These are phyloP conservation scores for Bombus waltoni DNA, from an alignment of 1,140 invertebrate species.

Conservation along the genomic window DNA sequence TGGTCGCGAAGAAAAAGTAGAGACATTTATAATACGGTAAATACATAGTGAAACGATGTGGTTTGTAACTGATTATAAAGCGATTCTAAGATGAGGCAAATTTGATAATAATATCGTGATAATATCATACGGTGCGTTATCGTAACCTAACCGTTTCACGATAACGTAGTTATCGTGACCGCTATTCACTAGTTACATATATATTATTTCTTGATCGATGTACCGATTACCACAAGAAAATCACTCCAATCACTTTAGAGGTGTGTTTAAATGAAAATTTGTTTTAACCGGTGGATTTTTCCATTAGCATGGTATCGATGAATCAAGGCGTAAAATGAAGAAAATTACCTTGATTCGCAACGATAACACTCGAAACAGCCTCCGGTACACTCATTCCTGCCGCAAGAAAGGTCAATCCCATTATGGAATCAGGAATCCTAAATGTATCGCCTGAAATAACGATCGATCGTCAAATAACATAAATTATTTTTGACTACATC, in stretches of 20 bases:
- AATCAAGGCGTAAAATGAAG: background rate
- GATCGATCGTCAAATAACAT: slow-evolving; percentile 14
- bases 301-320: background rate
- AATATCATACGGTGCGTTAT: background rate
- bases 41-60: background rate
- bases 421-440: slow-evolving; percentile 88
- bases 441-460: slow-evolving; percentile 85
- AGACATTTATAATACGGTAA: too few relatives aligned
- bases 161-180: slow-evolving; percentile 24
- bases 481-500: background rate
- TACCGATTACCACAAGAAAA: background rate
- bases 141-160: background rate
- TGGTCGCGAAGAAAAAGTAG: background rate
- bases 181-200: background rate
- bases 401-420: slow-evolving; percentile 93
- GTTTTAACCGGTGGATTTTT: background rate
- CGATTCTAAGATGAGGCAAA: slow-evolving; percentile 1
- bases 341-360: slow-evolving; percentile 88
- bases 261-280: background rate
- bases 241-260: background rate
- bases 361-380: slow-evolving; percentile 91
- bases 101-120: slow-evolving; percentile 12
- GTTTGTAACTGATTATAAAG: background rate
- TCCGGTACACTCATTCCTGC: slow-evolving; percentile 94
- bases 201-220: background rate